These are phyloP conservation scores for Carassius gibelio DNA, from an alignment of 2,113 vertebrate genomes.

Conservation along the genomic window DNA sequence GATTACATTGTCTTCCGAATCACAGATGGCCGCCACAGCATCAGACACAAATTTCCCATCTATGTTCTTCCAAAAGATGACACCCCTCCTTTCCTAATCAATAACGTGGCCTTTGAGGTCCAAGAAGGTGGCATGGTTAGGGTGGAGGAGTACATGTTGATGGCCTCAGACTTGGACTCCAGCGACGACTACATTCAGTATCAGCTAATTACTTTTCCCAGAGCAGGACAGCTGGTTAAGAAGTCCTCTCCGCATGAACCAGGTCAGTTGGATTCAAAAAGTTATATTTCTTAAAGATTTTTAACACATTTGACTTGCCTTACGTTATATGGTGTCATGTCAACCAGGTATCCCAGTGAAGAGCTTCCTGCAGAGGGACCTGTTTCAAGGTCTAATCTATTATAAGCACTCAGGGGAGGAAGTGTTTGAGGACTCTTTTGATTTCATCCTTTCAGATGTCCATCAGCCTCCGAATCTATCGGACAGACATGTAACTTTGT, in stretches of 20 bases:
- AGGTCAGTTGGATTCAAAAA: slow-evolving; percentile 57
- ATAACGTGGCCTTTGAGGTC: slow-evolving; percentile 72
- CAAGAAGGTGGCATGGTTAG: slow-evolving; percentile 65
- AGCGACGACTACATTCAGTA: slow-evolving; percentile 72
- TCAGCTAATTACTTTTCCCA: slow-evolving; percentile 50
- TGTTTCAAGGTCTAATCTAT: slow-evolving; percentile 75
- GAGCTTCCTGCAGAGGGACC: slow-evolving; percentile 74
- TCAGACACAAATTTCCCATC: slow-evolving; percentile 73
- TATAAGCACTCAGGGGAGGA: slow-evolving; percentile 75
- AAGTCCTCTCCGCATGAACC: slow-evolving; percentile 58
- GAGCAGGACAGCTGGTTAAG: slow-evolving; percentile 66
- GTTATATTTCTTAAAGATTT: not conserved
- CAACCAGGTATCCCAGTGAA: slow-evolving; percentile 63
- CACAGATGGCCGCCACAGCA: slow-evolving; percentile 74
- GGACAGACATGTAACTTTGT: slow-evolving; percentile 64
- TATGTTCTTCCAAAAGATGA: slow-evolving; percentile 75
- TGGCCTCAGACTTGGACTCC: slow-evolving; percentile 75
- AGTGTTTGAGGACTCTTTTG: slow-evolving; percentile 73
- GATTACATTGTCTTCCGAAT: slow-evolving; percentile 75
- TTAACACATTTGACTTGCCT: not conserved
- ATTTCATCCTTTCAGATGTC: slow-evolving; percentile 75
- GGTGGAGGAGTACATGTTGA: slow-evolving; percentile 63
- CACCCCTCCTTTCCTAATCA: slow-evolving; percentile 72
- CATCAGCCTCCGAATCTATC: slow-evolving; percentile 77
- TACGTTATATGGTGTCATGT: not conserved